Evolutionary conservation across 2,113 vertebrate genomes (phyloP), one percentile per base, ranked within the genome.

Genomic region (Paradisaea rubra): DNA sequence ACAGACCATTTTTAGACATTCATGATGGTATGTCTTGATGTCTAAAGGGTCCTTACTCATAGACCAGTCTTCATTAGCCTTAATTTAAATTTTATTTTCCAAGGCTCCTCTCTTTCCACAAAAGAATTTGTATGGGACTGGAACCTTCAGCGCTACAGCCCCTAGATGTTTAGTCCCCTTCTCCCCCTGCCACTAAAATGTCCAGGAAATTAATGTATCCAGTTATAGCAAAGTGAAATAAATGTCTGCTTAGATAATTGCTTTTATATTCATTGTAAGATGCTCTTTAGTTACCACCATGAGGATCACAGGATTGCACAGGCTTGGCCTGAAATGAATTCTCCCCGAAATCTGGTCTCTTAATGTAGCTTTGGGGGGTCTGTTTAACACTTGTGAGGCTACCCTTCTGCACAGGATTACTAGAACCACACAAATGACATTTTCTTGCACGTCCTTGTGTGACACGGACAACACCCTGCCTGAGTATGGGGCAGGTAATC

Each of bases 381-480:
- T 94, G 74, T 31, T 86, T 30, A 71, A 90, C 71, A 49, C 82
- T 85, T 81, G 66, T 7, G 50, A 91, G 71, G 59, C 23, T 72
- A 25, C 21, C 19, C 2, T 85, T 82, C 42, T 41, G 37, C 33
- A 35, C 6, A 54, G 47, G 59, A 77, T 73, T 72, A 54, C 64
- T 39, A 42, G 66, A 72, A 66, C 6, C 10, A 56, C 66, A 73
- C 15, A 60, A 93, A 87, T 19, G 30, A 41, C 63, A 24, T 77
- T 66, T 59, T 12, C 30, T 88, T 9, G 2, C 66, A 63, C 0
- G 0, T 42, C 81, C 63, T 25, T 35, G 39, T 47, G 66, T 49
- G 41, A 33, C 71, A 71, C 21, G 9, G 71, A 31, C 42, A 47
- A 12, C 0, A 1, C 33, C 39, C 33, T 42, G 35, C n/a, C 14